Conservation (phyloP, 2,797 vertebrate species). For the Masticophis lateralis region DNA sequence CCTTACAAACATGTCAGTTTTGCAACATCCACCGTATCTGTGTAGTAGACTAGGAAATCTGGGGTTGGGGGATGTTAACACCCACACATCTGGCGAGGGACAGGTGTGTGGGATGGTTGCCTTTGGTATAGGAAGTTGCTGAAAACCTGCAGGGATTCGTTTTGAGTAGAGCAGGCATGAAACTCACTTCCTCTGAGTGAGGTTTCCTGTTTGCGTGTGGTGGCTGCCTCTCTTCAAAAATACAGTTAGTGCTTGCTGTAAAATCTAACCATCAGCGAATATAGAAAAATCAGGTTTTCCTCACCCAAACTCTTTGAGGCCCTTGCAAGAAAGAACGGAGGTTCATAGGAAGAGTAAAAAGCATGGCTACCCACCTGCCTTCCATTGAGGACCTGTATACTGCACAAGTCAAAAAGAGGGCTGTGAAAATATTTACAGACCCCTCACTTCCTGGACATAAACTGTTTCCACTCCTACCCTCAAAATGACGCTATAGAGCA, state of each 20-base stretch:
- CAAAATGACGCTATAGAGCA: no score
- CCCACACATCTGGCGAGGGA: not conserved
- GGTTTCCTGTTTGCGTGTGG: rapidly evolving
- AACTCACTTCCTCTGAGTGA: not conserved
- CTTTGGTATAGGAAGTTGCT: rapidly evolving
- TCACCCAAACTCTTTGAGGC: not conserved
- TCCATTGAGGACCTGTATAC: no score
- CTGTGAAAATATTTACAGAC: no score
- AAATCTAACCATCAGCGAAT: not conserved
- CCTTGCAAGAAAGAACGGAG: not conserved
- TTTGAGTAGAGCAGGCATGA: not conserved
- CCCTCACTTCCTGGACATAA: no score
- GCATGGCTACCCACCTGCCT: no score
- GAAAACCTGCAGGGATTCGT: not conserved
- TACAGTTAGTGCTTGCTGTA: not conserved
- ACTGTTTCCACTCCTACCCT: no score
- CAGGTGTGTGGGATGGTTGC: not conserved
- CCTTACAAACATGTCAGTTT: not conserved
- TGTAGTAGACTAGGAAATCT: not conserved
- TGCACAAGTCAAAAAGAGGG: no score
- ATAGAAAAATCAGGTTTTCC: not conserved
- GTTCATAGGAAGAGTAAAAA: not conserved
- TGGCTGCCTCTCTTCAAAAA: conserved; percentile 7
- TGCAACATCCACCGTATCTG: not conserved
- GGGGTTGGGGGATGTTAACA: not conserved